Base-by-base conservation (phyloP, 1,140 invertebrate genomes). In the Drosophila arizonae region DNA sequence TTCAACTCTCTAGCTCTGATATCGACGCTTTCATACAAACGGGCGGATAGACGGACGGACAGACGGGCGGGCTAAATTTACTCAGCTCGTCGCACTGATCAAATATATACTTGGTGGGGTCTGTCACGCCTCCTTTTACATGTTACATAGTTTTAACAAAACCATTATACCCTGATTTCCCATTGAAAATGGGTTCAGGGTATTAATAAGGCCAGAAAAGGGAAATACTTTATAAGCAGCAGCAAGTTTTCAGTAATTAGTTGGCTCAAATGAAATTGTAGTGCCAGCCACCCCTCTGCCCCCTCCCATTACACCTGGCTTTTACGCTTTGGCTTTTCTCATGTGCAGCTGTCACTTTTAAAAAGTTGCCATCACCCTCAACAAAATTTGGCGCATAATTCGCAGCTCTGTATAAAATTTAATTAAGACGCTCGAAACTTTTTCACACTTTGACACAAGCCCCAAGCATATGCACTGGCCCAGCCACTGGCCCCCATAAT, bases 361-460 rank as follows among this genome's bases (percentile, higher is more conserved):
- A 86, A 82, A 86, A 86, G 82, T 86, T 86, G 58, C 67, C 62
- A 52, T 69, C 68, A 55, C 67, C 67, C 69, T 67, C 52, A 33
- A 39, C 36, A 39, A 39, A 73, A 50, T 65, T 65, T 72, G 58
- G 57, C 65, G 71, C 71, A 62, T 71, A 78, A 66, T 61, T 84
- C 77, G 67, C 71, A 55, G 74, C 74, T 80, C 73, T 81, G 66
- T 76, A 86, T 86, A 86, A 86, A 86, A 86, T 86, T 87, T 87
- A 87, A 87, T 87, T 87, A 87, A 87, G 84, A 87, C 84, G 79
- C 79, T 79, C 77, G 45, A 87, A 87, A 87, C 79, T 87, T 87
- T 86, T 88, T 87, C 81, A 86, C 81, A 86, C 81, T 86, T 86
- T 86, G 81, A 86, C 82, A 87, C 68, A 86, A 76, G 76, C 82